Base-by-base conservation (phyloP, 2,113 vertebrate genomes). In the Muntiacus reevesi region DNA sequence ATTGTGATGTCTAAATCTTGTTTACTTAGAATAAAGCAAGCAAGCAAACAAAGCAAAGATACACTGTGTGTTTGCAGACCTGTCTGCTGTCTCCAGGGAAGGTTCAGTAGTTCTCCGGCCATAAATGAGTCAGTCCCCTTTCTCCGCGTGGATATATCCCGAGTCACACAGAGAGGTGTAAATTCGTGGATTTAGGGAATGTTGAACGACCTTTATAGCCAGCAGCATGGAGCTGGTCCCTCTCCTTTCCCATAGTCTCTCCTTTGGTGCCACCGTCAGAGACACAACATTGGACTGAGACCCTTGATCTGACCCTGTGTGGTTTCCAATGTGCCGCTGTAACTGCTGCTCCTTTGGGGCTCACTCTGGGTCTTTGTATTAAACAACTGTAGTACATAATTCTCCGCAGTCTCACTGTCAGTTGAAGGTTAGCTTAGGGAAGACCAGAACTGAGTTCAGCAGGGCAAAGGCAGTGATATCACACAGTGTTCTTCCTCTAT, bases 21-120 rank as follows among this genome's bases (percentile, higher is more conserved):
- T 28, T 86, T 78, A 83, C 55, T 91, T 89, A 71, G 91, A 89
- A 50, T 36, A 91, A 95, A 91, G 76, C 55, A 87, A 62, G 15
- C n/a, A 86, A 64, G 15, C 23, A 54, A 60, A 54, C 23, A 59
- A 55, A 59, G 33, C 52, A 60, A 21, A 91, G 33, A 55, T 14
- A 4, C 52, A 33, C 36, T 76, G 30, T 96, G 50, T 86, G 67
- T 93, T 8, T 91, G 33, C 84, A 91, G 55, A 36, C 23, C 59
- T 36, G 7, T 23, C 0, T 86, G 30, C 81, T 43, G 25, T 62
- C 50, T 74, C 78, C 43, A 25, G 95, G 83, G 71, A 59, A 95
- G 78, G 40, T 85, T 74, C 43, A 57, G 52, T 55, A 28, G 62
- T 79, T 81, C 19, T 40, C 40, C 30, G 74, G 71, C 43, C 45